A percentile compares a stretch with the other conserved stretches of the same genome.
Evolutionary conservation across 1,140 invertebrate species (phyloP).

Genomic region (Drosophila equinoxialis): DNA sequence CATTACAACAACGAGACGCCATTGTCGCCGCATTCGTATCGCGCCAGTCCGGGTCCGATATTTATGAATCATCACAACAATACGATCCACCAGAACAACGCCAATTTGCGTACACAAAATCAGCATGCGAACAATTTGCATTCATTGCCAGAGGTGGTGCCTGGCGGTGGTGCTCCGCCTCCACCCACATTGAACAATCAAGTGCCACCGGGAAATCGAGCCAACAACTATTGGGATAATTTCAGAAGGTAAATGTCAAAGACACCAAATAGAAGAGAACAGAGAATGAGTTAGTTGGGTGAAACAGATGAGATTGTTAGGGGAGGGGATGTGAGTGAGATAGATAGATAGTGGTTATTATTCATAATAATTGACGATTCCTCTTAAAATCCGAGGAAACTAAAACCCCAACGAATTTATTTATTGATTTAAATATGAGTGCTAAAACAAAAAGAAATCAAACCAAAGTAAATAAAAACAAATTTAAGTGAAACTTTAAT

Average conservation of each 20-base stretch:
- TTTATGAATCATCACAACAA: conserved; percentile 83
- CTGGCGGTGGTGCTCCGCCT: conserved; percentile 42
- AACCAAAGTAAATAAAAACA: conserved; percentile 41
- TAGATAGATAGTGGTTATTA: conserved; percentile 22
- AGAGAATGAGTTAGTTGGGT: neutral
- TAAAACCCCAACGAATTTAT: conserved; percentile 38
- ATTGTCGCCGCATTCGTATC: conserved; percentile 65
- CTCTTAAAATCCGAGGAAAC: conserved; percentile 22
- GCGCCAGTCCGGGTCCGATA: conserved; percentile 73
- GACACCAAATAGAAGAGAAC: conserved; percentile 10
- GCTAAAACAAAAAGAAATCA: neutral
- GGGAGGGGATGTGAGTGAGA: conserved; percentile 1
- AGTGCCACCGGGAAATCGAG: conserved; percentile 92
- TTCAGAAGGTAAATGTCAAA: conserved; percentile 89
- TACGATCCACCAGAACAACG: conserved; percentile 79
- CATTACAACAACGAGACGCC: conserved; percentile 77
- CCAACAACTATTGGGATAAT: conserved; percentile 96
- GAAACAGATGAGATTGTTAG: neutral
- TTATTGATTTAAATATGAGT: conserved; percentile 25
- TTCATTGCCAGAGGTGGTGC: conserved; percentile 57
- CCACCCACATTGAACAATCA: conserved; percentile 90
- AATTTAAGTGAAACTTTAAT: conserved; percentile 29
- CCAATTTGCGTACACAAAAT: conserved; percentile 78
- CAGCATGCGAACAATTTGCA: conserved; percentile 77
- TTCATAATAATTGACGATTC: conserved; percentile 2